Evolutionary conservation across 2,888 invertebrate species (phyloP).

Genomic region (Hofmannophila pseudospretella): DNA sequence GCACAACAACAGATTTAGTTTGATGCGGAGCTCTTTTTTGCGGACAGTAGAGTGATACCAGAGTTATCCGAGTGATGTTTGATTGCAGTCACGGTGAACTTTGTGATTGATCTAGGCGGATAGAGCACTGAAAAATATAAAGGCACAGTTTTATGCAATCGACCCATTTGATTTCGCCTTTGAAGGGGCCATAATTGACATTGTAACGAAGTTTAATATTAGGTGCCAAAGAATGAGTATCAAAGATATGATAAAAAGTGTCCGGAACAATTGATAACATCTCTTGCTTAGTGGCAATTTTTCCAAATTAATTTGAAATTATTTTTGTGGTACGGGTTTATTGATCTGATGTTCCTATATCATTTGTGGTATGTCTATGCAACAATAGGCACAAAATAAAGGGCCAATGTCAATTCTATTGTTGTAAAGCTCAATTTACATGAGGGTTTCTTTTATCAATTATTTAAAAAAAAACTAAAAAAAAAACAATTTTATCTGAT

Average conservation of each 20-base stretch:
- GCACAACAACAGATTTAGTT: conserved; percentile 41
- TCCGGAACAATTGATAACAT: conserved; percentile 63
- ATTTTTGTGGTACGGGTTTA: conserved; percentile 70
- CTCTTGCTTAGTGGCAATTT: conserved; percentile 57
- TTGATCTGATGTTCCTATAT: conserved; percentile 76
- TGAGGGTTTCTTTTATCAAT: conserved; percentile 63
- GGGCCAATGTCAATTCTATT: conserved; percentile 70
- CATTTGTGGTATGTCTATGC: conserved; percentile 56
- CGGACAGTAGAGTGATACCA: neutral
- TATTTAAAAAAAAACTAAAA: conserved; percentile 38
- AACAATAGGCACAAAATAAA: conserved; percentile 48
- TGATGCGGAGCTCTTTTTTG: conserved; percentile 31
- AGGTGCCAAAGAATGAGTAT: conserved; percentile 77
- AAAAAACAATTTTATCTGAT: conserved; percentile 53
- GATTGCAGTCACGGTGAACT: too few species aligned
- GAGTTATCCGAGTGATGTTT: neutral
- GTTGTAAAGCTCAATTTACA: conserved; percentile 72
- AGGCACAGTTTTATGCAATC: conserved; percentile 45
- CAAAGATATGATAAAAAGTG: conserved; percentile 59
- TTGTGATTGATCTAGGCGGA: conserved; percentile 3
- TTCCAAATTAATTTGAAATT: conserved; percentile 69
- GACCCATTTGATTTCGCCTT: conserved; percentile 34
- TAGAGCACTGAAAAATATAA: conserved; percentile 11
- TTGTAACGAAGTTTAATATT: conserved; percentile 55
- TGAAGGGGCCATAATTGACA: conserved; percentile 41